Percentiles rank a stretch among this genome's conserved stretches.
phyloP scores from a whole-genome alignment of 2,888 invertebrate species.

The Terebella lapidaria region DNA sequence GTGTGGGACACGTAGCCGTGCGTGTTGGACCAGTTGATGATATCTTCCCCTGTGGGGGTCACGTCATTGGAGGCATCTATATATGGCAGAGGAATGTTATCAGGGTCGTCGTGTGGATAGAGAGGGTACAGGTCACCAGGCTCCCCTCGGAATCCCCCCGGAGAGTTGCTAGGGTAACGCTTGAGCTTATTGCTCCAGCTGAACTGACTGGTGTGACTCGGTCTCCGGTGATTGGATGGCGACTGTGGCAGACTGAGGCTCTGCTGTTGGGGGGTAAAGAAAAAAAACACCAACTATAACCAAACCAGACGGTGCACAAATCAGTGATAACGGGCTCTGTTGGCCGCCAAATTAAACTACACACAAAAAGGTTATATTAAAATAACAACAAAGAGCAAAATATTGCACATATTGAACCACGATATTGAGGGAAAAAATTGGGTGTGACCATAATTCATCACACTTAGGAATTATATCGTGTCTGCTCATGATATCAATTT shows the following conservation, averaged over 20 bases:
- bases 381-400: no score
- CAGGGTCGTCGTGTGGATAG: slow-evolving; percentile 10
- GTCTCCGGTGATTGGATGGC: slow-evolving; percentile 72
- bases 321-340: no score
- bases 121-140: slow-evolving; percentile 5
- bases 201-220: slow-evolving; percentile 16
- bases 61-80: slow-evolving; percentile 46
- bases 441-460: no score
- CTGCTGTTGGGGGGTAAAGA: slow-evolving; percentile 62
- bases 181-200: slow-evolving; percentile 47
- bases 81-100: slow-evolving; percentile 21
- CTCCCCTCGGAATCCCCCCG: background rate
- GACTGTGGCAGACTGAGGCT: slow-evolving; percentile 95
- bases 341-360: no score
- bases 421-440: no score
- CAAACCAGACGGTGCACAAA: no score
- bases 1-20: background rate
- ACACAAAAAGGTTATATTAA: no score
- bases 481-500: no score
- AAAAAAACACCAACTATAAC: no score
- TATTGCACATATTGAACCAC: no score
- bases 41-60: slow-evolving; percentile 90
- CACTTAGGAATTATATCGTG: no score
- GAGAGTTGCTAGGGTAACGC: slow-evolving; percentile 7
- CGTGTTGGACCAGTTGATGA: slow-evolving; percentile 32